Conservation (phyloP, 2,113 vertebrate species). For the Emydocephalus ijimae region DNA sequence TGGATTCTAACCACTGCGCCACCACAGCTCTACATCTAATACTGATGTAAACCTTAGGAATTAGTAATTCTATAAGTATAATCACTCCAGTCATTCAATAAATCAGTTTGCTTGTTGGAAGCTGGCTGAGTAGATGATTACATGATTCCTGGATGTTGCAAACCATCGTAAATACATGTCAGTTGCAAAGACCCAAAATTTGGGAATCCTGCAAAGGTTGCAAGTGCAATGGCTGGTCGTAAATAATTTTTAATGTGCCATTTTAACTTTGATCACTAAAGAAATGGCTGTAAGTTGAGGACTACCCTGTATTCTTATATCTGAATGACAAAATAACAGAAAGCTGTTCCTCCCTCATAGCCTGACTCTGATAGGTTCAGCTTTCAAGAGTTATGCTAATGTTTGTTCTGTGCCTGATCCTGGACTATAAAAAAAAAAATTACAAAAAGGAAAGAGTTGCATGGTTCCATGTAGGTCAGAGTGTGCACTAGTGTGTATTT, state of each 20-base stretch:
- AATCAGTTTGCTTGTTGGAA: not conserved
- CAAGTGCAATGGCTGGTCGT: too few species aligned
- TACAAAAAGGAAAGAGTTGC: not conserved
- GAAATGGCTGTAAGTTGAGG: too few species aligned
- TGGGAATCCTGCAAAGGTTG: too few species aligned
- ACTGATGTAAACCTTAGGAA: not conserved
- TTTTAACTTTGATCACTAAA: too few species aligned
- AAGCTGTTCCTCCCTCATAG: not conserved
- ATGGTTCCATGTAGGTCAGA: not conserved
- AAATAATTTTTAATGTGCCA: too few species aligned
- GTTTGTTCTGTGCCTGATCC: not conserved
- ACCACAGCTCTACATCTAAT: too few species aligned
- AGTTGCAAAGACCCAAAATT: too few species aligned
- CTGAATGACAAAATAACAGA: not conserved
- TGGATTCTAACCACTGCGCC: too few species aligned
- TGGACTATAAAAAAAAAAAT: not conserved
- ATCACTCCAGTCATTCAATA: not conserved
- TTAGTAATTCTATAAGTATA: not conserved
- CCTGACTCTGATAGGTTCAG: not conserved
- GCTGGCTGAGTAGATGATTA: not conserved
- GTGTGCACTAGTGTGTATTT: not conserved
- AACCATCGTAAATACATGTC: too few species aligned
- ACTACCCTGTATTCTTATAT: not conserved
- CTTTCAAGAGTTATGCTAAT: not conserved
- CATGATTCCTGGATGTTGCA: too few species aligned